Evolutionary conservation across 35 echinoderm and acorn worm genomes (phyloP).

Genomic region (Heliocidaris erythrogramma): DNA sequence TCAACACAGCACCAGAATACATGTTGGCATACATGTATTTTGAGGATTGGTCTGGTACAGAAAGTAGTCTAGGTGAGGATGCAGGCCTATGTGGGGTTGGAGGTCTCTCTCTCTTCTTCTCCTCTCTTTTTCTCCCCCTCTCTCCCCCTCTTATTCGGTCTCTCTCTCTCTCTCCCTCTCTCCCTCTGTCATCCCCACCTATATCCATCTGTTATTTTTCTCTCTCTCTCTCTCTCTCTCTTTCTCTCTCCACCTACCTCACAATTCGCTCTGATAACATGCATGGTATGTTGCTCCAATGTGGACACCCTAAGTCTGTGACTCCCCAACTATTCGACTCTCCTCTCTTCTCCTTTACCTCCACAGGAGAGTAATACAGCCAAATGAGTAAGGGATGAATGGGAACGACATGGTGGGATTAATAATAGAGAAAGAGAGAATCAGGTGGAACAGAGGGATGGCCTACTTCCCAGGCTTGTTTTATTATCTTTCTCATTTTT

Average conservation of each 20-base stretch:
- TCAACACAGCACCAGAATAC: too few relatives aligned
- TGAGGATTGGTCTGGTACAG: too few relatives aligned
- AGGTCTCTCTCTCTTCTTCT: background rate
- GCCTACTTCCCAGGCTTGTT: too few relatives aligned
- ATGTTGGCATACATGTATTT: too few relatives aligned
- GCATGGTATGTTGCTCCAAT: slow-evolving; percentile 36
- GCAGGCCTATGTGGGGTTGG: background rate
- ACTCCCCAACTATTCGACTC: slow-evolving; percentile 27
- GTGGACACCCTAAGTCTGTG: slow-evolving; percentile 10
- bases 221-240: background rate
- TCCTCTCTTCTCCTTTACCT: background rate
- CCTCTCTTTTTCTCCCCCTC: background rate
- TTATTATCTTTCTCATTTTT: too few relatives aligned
- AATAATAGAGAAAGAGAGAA: background rate
- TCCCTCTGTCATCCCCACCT: background rate
- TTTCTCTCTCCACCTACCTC: background rate
- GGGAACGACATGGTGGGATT: background rate
- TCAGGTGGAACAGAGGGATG: too few relatives aligned
- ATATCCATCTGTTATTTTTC: background rate
- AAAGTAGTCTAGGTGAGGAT: too few relatives aligned
- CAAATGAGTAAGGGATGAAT: background rate
- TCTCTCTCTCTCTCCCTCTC: background rate
- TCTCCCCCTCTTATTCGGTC: background rate
- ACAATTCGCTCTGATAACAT: slow-evolving; percentile 17
- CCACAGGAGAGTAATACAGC: too few relatives aligned